These are phyloP conservation scores for Lagria hirta DNA, from an alignment of 2,888 invertebrate genomes.

Conservation along the genomic window DNA sequence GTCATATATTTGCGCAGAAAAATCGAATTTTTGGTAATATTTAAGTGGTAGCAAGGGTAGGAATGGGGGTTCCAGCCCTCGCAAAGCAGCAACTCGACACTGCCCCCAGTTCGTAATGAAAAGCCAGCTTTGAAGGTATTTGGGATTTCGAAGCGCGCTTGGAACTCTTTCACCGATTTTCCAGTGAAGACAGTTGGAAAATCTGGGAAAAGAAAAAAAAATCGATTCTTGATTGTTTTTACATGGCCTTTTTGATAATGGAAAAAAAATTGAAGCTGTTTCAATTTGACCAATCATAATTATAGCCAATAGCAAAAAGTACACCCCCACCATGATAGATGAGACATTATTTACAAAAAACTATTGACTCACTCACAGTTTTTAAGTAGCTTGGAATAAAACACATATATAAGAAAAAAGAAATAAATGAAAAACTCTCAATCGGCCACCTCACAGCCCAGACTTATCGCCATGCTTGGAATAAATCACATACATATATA, in stretches of 20 bases:
- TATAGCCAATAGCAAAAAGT: too few relatives aligned
- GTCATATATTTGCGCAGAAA: conserved; percentile 35
- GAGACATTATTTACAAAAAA: too few relatives aligned
- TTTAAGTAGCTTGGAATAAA: too few relatives aligned
- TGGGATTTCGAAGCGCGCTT: conserved; percentile 39
- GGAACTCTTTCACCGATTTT: conserved; percentile 40
- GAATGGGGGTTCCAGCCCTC: conserved; percentile 45
- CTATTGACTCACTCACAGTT: too few relatives aligned
- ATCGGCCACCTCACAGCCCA: too few relatives aligned
- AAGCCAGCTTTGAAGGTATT: conserved; percentile 39
- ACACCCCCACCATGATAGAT: too few relatives aligned
- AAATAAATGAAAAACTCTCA: too few relatives aligned
- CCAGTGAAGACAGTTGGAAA: conserved; percentile 41
- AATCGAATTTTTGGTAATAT: conserved; percentile 39
- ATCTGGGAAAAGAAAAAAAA: conserved; percentile 36
- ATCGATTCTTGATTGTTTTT: too few relatives aligned
- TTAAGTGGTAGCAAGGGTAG: conserved; percentile 46
- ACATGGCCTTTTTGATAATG: conserved; percentile 3
- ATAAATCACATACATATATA: too few relatives aligned
- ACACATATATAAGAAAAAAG: too few relatives aligned
- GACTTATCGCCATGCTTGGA: too few relatives aligned
- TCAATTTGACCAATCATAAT: too few relatives aligned
- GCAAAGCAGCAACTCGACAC: conserved; percentile 45
- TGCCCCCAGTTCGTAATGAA: conserved; percentile 42
- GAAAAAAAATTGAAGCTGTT: neutral